Percentiles rank a stretch among this genome's conserved stretches.
phyloP scores from a whole-genome alignment of 1,140 invertebrate genomes.

The Lethrus apterus region DNA sequence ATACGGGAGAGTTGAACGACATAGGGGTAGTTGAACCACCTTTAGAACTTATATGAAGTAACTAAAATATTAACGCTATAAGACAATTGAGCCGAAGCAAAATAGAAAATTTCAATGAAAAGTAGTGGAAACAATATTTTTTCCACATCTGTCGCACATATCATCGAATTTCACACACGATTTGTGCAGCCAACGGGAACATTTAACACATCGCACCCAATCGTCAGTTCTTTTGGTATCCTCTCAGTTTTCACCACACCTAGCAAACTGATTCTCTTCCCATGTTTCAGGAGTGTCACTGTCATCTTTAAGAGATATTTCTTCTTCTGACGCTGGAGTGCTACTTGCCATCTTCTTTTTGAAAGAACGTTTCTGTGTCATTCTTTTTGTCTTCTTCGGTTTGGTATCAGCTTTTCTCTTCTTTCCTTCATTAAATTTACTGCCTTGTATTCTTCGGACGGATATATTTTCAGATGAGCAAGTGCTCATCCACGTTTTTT shows the following conservation, averaged over 20 bases:
- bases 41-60: not conserved
- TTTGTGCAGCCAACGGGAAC: not conserved
- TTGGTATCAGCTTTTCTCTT: not conserved
- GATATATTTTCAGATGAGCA: not conserved
- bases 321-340: not conserved
- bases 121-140: not conserved
- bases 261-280: not conserved
- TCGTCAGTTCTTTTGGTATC: not conserved
- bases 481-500: not conserved
- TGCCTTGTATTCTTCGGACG: not conserved
- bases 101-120: not conserved
- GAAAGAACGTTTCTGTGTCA: not conserved
- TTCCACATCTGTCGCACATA: conserved; percentile 2
- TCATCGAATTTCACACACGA: not conserved
- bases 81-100: no score
- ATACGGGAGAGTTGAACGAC: not conserved
- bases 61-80: not conserved
- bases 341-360: not conserved
- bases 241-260: conserved; percentile 2
- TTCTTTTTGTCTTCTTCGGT: no score
- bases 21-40: not conserved
- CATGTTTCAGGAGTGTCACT: not conserved
- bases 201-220: conserved; percentile 1
- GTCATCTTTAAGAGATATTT: not conserved
- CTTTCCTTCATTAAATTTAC: not conserved